phyloP scores from a whole-genome alignment of 2,888 invertebrate species.

The Mystacides longicornis region DNA sequence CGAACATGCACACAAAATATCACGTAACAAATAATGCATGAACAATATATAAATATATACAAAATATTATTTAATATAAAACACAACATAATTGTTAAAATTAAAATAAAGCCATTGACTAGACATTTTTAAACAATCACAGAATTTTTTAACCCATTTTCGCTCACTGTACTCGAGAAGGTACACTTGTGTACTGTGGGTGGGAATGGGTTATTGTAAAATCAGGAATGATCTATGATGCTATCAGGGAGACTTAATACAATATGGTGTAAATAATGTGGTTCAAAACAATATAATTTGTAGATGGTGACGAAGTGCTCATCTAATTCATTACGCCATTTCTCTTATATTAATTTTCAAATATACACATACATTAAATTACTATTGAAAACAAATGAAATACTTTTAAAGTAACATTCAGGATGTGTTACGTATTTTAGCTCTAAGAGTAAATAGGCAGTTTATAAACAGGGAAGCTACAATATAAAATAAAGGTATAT shows the following conservation, averaged over 20 bases:
- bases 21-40: conserved; percentile 11
- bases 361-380: not conserved
- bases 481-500: too few species aligned
- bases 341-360: not conserved
- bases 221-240: too few species aligned
- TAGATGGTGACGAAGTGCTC: not conserved
- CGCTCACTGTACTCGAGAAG: too few species aligned
- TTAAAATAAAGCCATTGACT: not conserved
- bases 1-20: conserved; percentile 20
- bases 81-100: not conserved
- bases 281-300: not conserved
- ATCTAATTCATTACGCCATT: not conserved
- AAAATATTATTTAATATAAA: not conserved
- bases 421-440: too few species aligned
- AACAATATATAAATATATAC: conserved; percentile 7
- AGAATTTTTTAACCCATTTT: not conserved
- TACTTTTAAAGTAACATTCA: too few species aligned
- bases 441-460: too few species aligned
- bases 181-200: too few species aligned
- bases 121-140: not conserved
- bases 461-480: too few species aligned
- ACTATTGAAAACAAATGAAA: not conserved
- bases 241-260: too few species aligned
- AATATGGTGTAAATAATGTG: too few species aligned
- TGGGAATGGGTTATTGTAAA: too few species aligned